phyloP scores from a whole-genome alignment of 2,797 vertebrate genomes.

The Hafferia zeledoni region DNA sequence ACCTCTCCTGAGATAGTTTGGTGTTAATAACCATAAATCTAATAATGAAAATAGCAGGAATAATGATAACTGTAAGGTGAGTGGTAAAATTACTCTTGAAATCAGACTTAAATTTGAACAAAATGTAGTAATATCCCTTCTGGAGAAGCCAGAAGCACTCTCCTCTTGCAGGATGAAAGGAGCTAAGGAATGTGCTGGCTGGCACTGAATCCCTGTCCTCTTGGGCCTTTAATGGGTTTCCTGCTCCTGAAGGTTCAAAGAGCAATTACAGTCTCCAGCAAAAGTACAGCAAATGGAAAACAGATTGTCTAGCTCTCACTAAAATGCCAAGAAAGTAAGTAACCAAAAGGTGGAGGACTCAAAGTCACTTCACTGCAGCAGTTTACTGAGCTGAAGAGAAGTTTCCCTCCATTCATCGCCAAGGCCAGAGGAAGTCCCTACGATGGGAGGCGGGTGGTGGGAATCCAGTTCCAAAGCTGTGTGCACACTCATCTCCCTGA shows the following conservation, averaged over 20 bases:
- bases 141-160: conserved; percentile 45
- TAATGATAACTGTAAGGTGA: conserved; percentile 17
- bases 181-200: conserved; percentile 73
- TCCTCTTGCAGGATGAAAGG: conserved; percentile 68
- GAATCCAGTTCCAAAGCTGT: not conserved
- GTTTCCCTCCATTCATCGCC: not conserved
- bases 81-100: conserved; percentile 44
- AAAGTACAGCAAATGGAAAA: conserved; percentile 81
- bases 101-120: conserved; percentile 35
- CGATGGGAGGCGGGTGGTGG: not conserved
- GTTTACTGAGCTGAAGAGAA: not conserved
- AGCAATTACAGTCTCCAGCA: conserved; percentile 72
- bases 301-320: conserved; percentile 70
- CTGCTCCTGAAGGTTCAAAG: conserved; percentile 78
- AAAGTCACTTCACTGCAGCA: not conserved
- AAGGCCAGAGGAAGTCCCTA: not conserved
- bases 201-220: conserved; percentile 62
- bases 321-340: conserved; percentile 61
- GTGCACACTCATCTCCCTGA: not conserved
- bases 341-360: conserved; percentile 55
- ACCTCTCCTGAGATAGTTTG: not conserved
- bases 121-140: conserved; percentile 23
- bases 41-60: not conserved
- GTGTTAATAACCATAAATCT: not conserved
- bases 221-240: conserved; percentile 75